Conservation (phyloP, 37 sponge, comb jelly and placozoan genomes). For the Aplysina aerophoba region DNA sequence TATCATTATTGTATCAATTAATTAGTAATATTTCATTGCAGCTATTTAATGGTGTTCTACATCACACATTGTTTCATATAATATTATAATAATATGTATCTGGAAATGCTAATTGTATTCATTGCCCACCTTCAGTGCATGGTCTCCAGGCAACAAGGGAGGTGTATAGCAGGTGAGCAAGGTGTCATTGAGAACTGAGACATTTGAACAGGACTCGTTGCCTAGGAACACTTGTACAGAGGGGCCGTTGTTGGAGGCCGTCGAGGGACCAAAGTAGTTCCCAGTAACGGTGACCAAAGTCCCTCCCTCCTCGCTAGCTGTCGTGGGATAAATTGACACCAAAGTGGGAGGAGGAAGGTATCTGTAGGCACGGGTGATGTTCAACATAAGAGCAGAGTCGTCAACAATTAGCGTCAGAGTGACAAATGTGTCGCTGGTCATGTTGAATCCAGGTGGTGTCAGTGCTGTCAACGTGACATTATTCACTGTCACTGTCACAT, state of each 20-base stretch:
- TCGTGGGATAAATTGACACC: constrained; percentile 63
- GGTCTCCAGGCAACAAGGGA: constrained; percentile 25
- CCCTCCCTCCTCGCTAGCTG: constrained; percentile 65
- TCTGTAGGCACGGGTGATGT: constrained; percentile 69
- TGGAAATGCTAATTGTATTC: too few species aligned
- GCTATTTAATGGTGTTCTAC: too few species aligned
- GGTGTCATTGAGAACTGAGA: constrained; percentile 63
- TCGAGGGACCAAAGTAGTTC: constrained; percentile 85
- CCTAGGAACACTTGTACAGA: constrained; percentile 71
- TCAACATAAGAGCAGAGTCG: constrained; percentile 77
- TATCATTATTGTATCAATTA: too few species aligned
- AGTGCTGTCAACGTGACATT: constrained; percentile 51
- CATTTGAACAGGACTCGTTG: constrained; percentile 62
- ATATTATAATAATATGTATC: too few species aligned
- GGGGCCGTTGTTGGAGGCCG: constrained; percentile 70
- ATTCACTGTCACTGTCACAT: constrained; percentile 56
- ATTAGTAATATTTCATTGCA: too few species aligned
- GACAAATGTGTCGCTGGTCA: not conserved
- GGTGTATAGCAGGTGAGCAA: constrained; percentile 76
- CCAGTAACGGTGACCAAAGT: constrained; percentile 78
- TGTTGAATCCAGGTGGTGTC: constrained; percentile 54
- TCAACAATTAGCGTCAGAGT: constrained; percentile 79
- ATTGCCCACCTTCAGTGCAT: constrained; percentile 58
- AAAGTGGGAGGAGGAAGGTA: constrained; percentile 84
- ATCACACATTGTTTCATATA: too few species aligned